Evolutionary conservation across 2,888 invertebrate species (phyloP).

Genomic region (Phoenoteleia sp.): DNA sequence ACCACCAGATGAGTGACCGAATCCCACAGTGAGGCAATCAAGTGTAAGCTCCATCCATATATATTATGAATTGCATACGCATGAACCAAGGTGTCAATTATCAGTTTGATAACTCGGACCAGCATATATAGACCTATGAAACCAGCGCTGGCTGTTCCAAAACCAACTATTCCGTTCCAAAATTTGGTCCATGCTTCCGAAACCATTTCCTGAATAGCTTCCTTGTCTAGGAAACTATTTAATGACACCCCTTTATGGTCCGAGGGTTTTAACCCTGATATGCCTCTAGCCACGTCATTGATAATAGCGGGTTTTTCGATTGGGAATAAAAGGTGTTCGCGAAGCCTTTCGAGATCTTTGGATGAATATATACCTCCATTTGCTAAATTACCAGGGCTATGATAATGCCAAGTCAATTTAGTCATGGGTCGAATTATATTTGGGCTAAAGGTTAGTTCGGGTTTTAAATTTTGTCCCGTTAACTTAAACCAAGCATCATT

Average conservation of each 20-base stretch:
- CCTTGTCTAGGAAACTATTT: conserved; percentile 7
- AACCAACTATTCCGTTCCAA: conserved; percentile 28
- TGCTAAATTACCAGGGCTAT: conserved; percentile 17
- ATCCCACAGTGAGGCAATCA: conserved; percentile 4
- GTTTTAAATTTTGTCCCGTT: neutral
- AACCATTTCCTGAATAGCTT: neutral
- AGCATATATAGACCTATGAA: conserved; percentile 28
- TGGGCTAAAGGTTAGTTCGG: conserved; percentile 8
- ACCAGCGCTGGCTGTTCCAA: conserved; percentile 55
- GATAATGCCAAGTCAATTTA: conserved; percentile 11
- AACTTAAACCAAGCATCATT: neutral
- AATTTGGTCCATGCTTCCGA: conserved; percentile 20
- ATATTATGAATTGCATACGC: conserved; percentile 9
- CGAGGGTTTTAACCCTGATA: neutral
- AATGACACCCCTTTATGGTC: neutral
- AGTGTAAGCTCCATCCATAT: conserved; percentile 21
- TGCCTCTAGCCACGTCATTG: neutral
- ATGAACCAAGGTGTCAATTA: conserved; percentile 32
- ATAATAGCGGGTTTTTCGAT: conserved; percentile 14
- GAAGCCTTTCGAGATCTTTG: conserved; percentile 36
- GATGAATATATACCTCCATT: conserved; percentile 57
- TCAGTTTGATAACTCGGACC: neutral
- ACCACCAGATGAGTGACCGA: conserved; percentile 3
- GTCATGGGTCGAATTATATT: neutral
- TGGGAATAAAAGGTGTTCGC: conserved; percentile 49